Conservation (phyloP, 2,888 invertebrate species). For the Torymus tubicola region DNA sequence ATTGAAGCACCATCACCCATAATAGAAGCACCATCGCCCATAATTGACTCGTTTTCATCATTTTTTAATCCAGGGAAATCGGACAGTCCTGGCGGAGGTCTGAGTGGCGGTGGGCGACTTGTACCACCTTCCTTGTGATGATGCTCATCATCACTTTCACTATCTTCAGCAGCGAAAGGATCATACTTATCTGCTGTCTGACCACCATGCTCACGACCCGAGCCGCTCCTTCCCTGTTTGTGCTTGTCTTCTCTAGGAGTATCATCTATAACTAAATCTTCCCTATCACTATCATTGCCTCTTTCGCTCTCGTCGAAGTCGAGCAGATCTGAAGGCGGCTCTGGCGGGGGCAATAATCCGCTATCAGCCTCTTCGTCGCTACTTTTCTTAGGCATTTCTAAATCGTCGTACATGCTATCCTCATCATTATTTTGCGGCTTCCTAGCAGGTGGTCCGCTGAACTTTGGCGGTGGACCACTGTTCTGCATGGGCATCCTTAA, state of each 20-base stretch:
- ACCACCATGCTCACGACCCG: constrained; percentile 17
- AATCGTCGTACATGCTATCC: neutral
- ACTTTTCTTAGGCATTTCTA: constrained; percentile 75
- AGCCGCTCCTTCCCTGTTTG: constrained; percentile 12
- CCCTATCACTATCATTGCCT: constrained; percentile 73
- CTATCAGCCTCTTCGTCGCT: constrained; percentile 81
- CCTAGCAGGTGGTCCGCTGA: neutral
- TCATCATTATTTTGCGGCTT: neutral
- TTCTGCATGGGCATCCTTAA: constrained; percentile 44
- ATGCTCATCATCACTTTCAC: constrained; percentile 69
- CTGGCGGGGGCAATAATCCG: constrained; percentile 74
- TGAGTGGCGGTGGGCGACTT: constrained; percentile 54
- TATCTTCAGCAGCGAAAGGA: constrained; percentile 71
- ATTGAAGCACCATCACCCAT: constrained; percentile 40
- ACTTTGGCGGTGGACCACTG: neutral
- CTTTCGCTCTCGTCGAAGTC: constrained; percentile 74
- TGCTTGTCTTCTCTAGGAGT: constrained; percentile 68
- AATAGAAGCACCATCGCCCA: constrained; percentile 42
- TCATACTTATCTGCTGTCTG: constrained; percentile 70
- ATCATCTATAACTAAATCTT: constrained; percentile 73
- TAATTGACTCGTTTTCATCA: constrained; percentile 51
- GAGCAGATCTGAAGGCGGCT: constrained; percentile 74
- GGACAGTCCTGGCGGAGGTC: constrained; percentile 60
- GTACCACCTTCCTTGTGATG: neutral
- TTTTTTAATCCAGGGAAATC: constrained; percentile 61